These are phyloP conservation scores for Zoanthus sociatus DNA, from an alignment of 92 coral and sea anemone genomes.

Conservation along the genomic window DNA sequence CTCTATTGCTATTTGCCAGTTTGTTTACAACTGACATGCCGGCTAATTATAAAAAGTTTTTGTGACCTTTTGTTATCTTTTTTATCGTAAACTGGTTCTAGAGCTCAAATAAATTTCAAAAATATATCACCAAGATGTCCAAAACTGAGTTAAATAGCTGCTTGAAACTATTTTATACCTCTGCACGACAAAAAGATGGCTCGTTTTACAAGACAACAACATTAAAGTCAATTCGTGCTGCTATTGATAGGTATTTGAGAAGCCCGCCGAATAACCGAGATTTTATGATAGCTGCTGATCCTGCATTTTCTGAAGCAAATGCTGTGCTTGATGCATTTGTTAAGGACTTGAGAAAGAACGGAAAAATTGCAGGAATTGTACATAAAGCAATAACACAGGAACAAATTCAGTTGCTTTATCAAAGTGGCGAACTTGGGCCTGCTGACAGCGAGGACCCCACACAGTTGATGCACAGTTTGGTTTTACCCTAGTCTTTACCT, in stretches of 20 bases:
- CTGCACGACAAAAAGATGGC: constrained; percentile 57
- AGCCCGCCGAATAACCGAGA: constrained; percentile 45
- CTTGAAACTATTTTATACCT: constrained; percentile 57
- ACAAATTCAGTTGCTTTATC: constrained; percentile 55
- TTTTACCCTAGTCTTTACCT: constrained; percentile 44
- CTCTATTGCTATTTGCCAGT: no score
- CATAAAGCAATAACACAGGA: constrained; percentile 66
- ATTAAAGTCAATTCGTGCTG: constrained; percentile 53
- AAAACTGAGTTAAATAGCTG: constrained; percentile 37
- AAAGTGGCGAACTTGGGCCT: constrained; percentile 67
- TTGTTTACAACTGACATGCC: constrained; percentile 39
- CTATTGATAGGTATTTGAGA: constrained; percentile 64
- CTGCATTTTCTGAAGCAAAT: constrained; percentile 63
- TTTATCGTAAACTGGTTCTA: constrained; percentile 31
- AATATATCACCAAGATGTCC: no score
- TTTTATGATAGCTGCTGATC: constrained; percentile 50
- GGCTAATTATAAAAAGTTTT: constrained; percentile 45
- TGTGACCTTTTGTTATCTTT: constrained; percentile 42
- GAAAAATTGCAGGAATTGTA: constrained; percentile 65
- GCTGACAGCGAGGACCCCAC: constrained; percentile 55
- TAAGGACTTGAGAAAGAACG: constrained; percentile 52
- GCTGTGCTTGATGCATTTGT: constrained; percentile 55
- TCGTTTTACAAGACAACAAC: neutral
- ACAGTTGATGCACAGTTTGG: constrained; percentile 54
- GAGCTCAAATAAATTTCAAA: constrained; percentile 3